A percentile compares a stretch with the other conserved stretches of the same genome.
These are phyloP conservation scores for Mobula birostris DNA, from an alignment of 2,113 vertebrate genomes.

Conservation along the genomic window DNA sequence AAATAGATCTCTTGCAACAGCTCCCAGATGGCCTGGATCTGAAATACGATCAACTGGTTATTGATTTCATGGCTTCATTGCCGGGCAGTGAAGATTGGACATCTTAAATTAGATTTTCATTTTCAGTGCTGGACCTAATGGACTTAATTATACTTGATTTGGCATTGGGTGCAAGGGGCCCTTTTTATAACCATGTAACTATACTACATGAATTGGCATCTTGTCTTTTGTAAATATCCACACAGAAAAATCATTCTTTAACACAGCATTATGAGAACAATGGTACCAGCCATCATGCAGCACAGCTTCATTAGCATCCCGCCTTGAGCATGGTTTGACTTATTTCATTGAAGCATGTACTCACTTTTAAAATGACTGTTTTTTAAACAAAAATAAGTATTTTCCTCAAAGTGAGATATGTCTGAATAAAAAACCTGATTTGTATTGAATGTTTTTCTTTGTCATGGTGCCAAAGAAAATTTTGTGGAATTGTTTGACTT, in stretches of 20 bases:
- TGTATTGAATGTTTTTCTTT: conserved; percentile 29
- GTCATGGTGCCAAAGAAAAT: neutral
- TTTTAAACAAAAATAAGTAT: conserved; percentile 1
- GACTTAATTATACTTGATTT: neutral
- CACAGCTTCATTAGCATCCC: conserved; percentile 25
- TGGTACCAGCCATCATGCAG: conserved; percentile 5
- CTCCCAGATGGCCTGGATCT: neutral
- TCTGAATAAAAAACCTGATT: neutral
- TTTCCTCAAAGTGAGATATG: conserved; percentile 4
- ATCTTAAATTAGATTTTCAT: neutral
- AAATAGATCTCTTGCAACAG: neutral
- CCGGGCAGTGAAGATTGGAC: neutral
- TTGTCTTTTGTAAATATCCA: neutral
- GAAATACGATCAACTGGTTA: neutral
- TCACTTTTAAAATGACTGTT: neutral
- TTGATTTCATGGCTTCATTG: neutral
- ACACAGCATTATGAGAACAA: too few relatives aligned
- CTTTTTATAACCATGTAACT: neutral
- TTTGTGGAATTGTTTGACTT: neutral
- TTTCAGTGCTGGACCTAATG: neutral
- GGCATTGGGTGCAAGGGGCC: neutral
- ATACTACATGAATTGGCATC: neutral
- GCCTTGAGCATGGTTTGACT: conserved; percentile 20
- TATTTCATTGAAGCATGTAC: conserved; percentile 16
- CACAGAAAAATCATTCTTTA: neutral